Base-by-base conservation (phyloP, 1,140 invertebrate genomes). In the Octopus sinensis region DNA sequence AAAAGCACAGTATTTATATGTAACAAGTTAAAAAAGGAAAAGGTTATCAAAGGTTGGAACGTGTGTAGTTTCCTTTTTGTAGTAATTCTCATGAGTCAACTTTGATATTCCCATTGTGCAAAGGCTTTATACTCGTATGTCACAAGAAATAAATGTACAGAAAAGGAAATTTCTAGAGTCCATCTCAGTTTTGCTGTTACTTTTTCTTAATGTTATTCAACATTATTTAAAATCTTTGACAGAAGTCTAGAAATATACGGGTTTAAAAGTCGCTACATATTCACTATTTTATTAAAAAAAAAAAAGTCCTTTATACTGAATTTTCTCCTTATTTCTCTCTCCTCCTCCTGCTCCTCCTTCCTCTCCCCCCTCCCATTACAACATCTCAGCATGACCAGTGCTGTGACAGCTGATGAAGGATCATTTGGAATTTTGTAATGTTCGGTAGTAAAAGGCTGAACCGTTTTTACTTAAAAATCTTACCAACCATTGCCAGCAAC, bases 91-190 rank as follows among this genome's bases (percentile, higher is more conserved):
- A 77, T 51, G 30, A 77, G 30, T 77, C 76, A 51, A 30, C 30
- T 77, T 77, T 77, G 76, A 77, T 77, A 30, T 77, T 77, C 7
- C 30, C 68, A 12, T 77, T 77, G 76, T 77, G 76, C 76, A 77
- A 77, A 77, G n/a, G 76, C 30, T 77, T 77, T 77, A 77, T 77
- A 77, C 76, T 77, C 76, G 76, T 51, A 77, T 77, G 76, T 77
- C 76, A 77, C 23, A 77, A 77, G 76, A 77, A 77, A 77, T 77
- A 77, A 77, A 77, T 77, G 76, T 77, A 77, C 76, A 77, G 76
- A 77, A 77, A 77, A 73, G 68, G 13, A 73, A 77, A 6, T 77
- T 51, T 77, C 76, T 77, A 51, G 76, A 77, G 76, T 77, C 76
- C 52, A 77, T 77, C 43, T 77, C 76, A 77, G 76, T 77, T 77